These are phyloP conservation scores for Perca schrenkii DNA, from an alignment of 2,113 vertebrate genomes.

Conservation along the genomic window DNA sequence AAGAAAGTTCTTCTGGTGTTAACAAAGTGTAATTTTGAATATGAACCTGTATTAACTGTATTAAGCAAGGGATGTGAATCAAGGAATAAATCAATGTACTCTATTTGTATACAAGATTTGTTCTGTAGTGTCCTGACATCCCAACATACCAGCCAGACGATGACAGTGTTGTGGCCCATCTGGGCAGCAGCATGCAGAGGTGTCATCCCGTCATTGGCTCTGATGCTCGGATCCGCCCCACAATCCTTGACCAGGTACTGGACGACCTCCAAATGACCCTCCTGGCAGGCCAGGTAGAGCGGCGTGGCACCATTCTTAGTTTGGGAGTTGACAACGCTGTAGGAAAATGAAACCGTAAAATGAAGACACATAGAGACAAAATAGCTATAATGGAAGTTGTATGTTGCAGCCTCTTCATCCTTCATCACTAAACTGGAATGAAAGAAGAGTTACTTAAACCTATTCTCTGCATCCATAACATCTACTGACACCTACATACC, in stretches of 20 bases:
- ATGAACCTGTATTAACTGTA: background rate
- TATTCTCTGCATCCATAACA: background rate
- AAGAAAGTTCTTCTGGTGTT: background rate
- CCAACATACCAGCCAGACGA: conserved; percentile 94
- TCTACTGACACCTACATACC: background rate
- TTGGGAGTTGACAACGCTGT: conserved; percentile 93
- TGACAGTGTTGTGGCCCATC: conserved; percentile 96
- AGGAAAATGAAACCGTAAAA: conserved; percentile 30
- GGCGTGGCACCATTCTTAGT: conserved; percentile 99
- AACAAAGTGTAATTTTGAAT: background rate
- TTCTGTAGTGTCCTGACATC: background rate
- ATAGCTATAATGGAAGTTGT: background rate
- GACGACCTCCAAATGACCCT: conserved; percentile 96
- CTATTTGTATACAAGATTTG: conserved; percentile 3
- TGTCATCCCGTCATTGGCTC: conserved; percentile 96
- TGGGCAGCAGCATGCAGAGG: conserved; percentile 95
- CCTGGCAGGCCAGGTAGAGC: conserved; percentile 98
- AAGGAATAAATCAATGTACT: background rate
- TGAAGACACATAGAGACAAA: background rate
- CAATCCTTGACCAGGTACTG: conserved; percentile 96
- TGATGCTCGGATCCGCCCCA: conserved; percentile 88
- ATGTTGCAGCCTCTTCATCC: background rate
- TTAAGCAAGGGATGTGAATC: background rate
- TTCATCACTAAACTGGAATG: background rate
- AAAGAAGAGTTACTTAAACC: background rate